Evolutionary conservation across 2,888 invertebrate genomes (phyloP), one percentile per base, ranked within the genome.

Genomic region (Hydriomena furcata): DNA sequence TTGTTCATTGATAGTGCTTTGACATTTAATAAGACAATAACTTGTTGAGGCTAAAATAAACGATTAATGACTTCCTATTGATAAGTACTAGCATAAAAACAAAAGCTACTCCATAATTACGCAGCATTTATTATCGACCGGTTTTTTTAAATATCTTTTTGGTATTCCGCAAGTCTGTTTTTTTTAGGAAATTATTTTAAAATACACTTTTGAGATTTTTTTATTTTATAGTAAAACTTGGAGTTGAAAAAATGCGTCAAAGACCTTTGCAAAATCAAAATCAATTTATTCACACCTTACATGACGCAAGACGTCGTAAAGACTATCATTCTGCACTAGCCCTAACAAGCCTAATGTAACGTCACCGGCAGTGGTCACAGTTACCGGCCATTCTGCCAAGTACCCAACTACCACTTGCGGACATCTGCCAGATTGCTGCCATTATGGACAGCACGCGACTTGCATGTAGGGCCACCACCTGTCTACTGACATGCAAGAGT

Each of bases 341-440:
- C 41, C 46, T 59, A 52, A 66, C 66, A 65, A 20, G 27, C 51
- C 25, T 41, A 28, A 54, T 50, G 32, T 11, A 37, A 32, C 72
- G 68, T 72, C 67, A 72, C 68, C 69, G 71, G 72, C 76, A 70
- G 80, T 73, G 77, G 74, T 75, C 66, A 49, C 46, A 72, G 73
- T 79, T 77, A 71, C 73, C 63, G 63, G 60, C 66, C 74, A 71
- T 74, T 72, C 61, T 58, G 52, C 57, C 60, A 59, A 57, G 55
- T 61, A 63, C 55, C 66, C 71, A 71, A 66, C 71, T 70, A 70
- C 67, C 56, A 58, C 51, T 58, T 71, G 68, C 66, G 66, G 66
- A 75, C 75, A 75, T 73, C 73, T 69, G 72, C 70, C 62, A 55
- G 53, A 58, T 58, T 57, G 54, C 55, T 24, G 38, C 49, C 55